Evolutionary conservation across 2,888 invertebrate genomes (phyloP).

Genomic region (Cryptus viduatorius): DNA sequence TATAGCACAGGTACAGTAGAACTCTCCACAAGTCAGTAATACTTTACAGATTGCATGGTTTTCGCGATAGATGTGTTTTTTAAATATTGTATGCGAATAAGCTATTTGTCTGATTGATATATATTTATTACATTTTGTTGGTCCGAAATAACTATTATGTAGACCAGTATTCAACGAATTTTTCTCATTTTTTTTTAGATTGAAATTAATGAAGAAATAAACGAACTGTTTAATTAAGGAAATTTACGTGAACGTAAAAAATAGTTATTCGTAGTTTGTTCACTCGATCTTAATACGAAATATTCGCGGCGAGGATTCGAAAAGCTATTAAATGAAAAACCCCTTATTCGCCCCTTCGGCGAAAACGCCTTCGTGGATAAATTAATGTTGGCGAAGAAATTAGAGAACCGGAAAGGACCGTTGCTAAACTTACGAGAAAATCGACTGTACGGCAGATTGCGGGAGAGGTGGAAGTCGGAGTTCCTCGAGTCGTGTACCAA

Average conservation of each 20-base stretch:
- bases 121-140: too few species aligned
- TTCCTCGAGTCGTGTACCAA: slow-evolving; percentile 43
- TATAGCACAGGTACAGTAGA: slow-evolving; percentile 4
- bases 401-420: not conserved
- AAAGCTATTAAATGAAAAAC: too few species aligned
- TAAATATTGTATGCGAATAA: too few species aligned
- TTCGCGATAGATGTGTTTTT: not conserved
- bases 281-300: not conserved
- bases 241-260: not conserved
- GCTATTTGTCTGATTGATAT: too few species aligned
- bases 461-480: slow-evolving; percentile 22
- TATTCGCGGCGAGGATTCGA: not conserved
- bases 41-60: too few species aligned
- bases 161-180: too few species aligned
- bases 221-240: not conserved
- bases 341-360: too few species aligned
- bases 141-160: too few species aligned
- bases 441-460: not conserved
- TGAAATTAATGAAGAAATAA: not conserved
- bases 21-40: not conserved
- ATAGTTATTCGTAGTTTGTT: not conserved
- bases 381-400: too few species aligned
- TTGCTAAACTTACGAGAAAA: not conserved
- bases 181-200: too few species aligned
- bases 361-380: too few species aligned